Evolutionary conservation across 1,140 invertebrate species (phyloP), one percentile per base, ranked within the genome.

Genomic region (Sarcophaga peregrina): DNA sequence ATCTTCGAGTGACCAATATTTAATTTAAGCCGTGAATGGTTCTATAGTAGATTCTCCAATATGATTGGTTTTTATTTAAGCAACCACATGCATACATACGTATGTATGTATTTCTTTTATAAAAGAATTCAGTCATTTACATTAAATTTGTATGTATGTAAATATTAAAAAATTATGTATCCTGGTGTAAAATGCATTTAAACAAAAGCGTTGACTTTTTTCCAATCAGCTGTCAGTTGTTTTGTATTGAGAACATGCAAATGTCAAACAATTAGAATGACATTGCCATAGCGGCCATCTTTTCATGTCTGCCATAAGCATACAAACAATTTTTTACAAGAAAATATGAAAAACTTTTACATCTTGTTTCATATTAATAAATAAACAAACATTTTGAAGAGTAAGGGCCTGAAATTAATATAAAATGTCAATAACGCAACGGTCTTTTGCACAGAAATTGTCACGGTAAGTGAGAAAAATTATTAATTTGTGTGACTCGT

Each of bases 391-490:
- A 76, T n/a, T 78, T 50, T 46, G 0, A 17, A 47, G 17, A n/a
- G 45, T 47, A 82, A 82, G 20, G 10, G 6, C 45, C 3, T 46
- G 50, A 20, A 82, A 45, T 13, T 10, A 48, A 15, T 76, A 46
- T 20, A 83, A 25, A 81, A 83, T 94, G 93, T 91, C 92, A 84
- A 92, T 92, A 20, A 92, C 92, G 50, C 94, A 95, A 89, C 92
- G 95, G 87, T 94, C 95, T 85, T 96, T 96, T 92, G 95, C 95
- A 86, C 95, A 96, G 86, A 96, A 95, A 90, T 91, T 96, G 85
- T 95, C 93, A 84, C 95, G 95, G 94, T 94, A 91, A 91, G 90
- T 85, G 72, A 15, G 47, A 9, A 54, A 5, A 8, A 37, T 37
- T 37, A 37, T 37, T 37, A 37, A 37, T 37, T 37, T 37, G 25